Evolutionary conservation across 2,113 vertebrate species (phyloP), one percentile per base, ranked within the genome.

Genomic region (Miniopterus natalensis): DNA sequence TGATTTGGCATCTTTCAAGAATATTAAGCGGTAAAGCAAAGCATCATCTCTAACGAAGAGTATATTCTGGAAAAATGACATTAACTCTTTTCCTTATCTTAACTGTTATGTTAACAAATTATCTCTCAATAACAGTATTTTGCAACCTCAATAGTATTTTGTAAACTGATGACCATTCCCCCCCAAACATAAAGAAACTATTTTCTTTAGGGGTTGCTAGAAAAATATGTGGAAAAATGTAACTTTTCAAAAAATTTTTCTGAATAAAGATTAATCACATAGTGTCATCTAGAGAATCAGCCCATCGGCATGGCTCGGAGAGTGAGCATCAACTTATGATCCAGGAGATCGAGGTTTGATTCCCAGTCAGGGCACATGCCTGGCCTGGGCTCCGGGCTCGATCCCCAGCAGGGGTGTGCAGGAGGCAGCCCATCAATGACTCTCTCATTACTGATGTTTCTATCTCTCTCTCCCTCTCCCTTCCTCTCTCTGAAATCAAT

Each of bases 151-250:
- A 75, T 18, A 31, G 73, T 55, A 0, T 79, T 65, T 78, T 90
- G 2, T 51, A 87, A 95, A 57, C 6, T 47, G 2, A 84, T 0
- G 0, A 29, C 5, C 0, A 0, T 0, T 92, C 27, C 80, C 17
- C 14, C 14, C 0, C 5, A 88, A 95, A 59, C 18, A 47, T 1
- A 66, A 90, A 74, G 0, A 14, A 31, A 94, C 51, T 83, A 18
- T 88, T 18, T 18, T 2, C 27, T 90, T 92, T 57, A 68, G 89
- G 10, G 18, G 27, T 68, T 80, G 6, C 18, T n/a, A 73, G 27
- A 68, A 59, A 75, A 88, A 90, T 25, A 75, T 27, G 4, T 55
- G 31, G 47, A 45, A 88, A 86, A 95, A 92, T 1, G 7, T 20
- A 96, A 45, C 2, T 2, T 83, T 61, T 88, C 29, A 57, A 63